Evolutionary conservation across 2,797 vertebrate species (phyloP).

Genomic region (Macrochelys suwanniensis): DNA sequence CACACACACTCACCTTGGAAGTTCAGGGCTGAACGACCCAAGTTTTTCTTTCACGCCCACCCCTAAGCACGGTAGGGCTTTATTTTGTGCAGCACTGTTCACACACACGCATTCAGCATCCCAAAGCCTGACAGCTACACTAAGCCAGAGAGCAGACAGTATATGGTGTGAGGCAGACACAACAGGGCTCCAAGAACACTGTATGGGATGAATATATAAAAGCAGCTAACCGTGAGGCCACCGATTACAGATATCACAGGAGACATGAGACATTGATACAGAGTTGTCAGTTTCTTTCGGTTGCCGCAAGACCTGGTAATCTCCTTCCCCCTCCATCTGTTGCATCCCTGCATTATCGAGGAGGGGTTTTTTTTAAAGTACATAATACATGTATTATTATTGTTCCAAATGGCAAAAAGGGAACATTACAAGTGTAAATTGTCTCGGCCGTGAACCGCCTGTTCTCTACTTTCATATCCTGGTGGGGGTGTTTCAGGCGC

Average conservation of each 20-base stretch:
- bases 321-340: neutral
- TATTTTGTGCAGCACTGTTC: neutral
- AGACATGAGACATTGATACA: neutral
- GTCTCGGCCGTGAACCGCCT: neutral
- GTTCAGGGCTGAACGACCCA: neutral
- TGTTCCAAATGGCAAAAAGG: neutral
- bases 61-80: neutral
- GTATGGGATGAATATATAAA: conserved; percentile 5
- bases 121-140: neutral
- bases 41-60: neutral
- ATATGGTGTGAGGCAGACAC: neutral
- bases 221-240: neutral
- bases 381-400: neutral
- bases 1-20: neutral
- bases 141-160: conserved; percentile 15
- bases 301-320: neutral
- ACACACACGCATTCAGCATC: neutral
- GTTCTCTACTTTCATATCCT: conserved; percentile 33
- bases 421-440: conserved; percentile 23
- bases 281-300: neutral
- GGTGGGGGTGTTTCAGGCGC: conserved; percentile 54
- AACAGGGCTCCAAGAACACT: neutral
- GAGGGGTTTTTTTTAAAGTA: neutral
- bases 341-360: conserved; percentile 18
- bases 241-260: conserved; percentile 1